Base-by-base conservation (phyloP, 2,797 vertebrate species). In the Urosaurus nigricauda region DNA sequence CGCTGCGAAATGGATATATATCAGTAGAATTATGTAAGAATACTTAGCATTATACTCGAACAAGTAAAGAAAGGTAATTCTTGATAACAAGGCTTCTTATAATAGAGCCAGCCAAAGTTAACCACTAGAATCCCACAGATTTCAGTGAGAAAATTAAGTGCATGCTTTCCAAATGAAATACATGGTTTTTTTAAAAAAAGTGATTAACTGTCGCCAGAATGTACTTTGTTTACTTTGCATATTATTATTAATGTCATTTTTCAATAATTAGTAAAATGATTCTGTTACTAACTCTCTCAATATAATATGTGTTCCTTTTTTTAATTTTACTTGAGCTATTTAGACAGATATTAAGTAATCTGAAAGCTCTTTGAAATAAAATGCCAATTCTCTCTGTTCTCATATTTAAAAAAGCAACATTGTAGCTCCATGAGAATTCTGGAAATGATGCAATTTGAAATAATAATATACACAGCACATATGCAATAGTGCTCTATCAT, bases 1-100 rank as follows among this genome's bases (percentile, higher is more conserved):
- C 95, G 91, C 93, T 96, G 90, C 95, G 95, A 96, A 95, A 96
- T 94, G 95, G 85, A 75, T 93, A 93, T 94, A 85, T 89, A 91
- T 92, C 92, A 92, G 93, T 93, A 92, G 24, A 92, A 83, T 92
- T 92, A 91, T 93, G 93, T 94, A 87, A 24, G 89, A 94, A 92
- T 86, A 89, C 71, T 85, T 88, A 93, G 90, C 77, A 95, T 75
- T 85, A 86, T 90, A 91, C 89, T 90, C 85, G 83, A 87, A 56
- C 26, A 77, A 37, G 32, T 77, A 87, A 95, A 94, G 95, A 90
- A 93, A 92, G 91, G 90, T 91, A 83, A 93, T 93, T 93, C 87
- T 92, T 93, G 87, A 87, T 58, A 35, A 58, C 4, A 60, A 90
- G 84, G 90, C 53, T 78, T 92, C 92, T 11, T 56, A 75, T 58